phyloP scores from a whole-genome alignment of 2,113 vertebrate genomes.

The Lonchura striata region DNA sequence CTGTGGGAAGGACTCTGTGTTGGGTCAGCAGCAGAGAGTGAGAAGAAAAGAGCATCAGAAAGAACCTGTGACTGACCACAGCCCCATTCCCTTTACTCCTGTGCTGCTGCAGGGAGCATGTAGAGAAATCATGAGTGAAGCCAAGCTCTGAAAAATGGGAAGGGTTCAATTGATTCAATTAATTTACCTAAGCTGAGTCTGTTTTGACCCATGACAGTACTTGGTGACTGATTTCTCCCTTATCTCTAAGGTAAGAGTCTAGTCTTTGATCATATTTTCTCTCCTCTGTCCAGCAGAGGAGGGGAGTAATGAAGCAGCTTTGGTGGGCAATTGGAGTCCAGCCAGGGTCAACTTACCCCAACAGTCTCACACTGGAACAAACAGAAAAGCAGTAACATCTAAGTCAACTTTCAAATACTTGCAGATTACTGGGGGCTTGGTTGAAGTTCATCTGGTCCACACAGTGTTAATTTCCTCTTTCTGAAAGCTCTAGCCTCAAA shows the following conservation, averaged over 20 bases:
- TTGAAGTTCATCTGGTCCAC: neutral
- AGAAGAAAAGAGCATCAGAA: neutral
- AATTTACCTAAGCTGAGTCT: neutral
- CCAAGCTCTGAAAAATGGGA: neutral
- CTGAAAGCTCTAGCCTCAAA: neutral
- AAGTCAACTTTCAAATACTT: neutral
- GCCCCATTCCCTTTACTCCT: rapidly evolving
- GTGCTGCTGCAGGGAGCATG: neutral
- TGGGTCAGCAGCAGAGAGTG: neutral
- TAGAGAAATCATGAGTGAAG: neutral
- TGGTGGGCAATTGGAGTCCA: neutral
- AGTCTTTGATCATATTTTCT: neutral
- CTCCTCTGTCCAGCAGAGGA: neutral
- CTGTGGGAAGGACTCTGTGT: neutral
- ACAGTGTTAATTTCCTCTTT: neutral
- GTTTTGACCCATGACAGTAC: neutral
- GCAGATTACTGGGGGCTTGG: neutral
- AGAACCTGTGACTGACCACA: neutral
- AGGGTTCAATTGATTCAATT: neutral
- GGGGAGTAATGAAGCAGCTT: neutral
- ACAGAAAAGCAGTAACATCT: neutral
- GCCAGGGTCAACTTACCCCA: neutral
- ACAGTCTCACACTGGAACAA: neutral
- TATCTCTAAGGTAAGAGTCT: neutral
- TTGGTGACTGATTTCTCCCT: neutral